Conservation (phyloP, 1,140 invertebrate genomes). For the Procambarus clarkii region DNA sequence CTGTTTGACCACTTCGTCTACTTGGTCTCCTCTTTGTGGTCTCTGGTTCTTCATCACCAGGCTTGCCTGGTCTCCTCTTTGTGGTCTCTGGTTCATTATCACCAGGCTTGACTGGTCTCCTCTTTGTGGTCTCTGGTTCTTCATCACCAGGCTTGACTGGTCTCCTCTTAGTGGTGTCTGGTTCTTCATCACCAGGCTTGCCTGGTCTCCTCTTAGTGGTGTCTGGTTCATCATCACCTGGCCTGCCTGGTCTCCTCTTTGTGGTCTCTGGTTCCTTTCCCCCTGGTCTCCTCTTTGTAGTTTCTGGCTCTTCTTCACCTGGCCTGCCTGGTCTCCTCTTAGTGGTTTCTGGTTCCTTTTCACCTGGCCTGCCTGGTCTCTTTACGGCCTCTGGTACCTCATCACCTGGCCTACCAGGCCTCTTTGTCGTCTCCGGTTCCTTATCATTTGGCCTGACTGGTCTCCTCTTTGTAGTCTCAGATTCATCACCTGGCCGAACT, state of each 20-base stretch:
- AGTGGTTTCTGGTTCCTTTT: background rate
- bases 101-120: background rate
- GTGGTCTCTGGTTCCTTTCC: slow-evolving; percentile 8
- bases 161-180: slow-evolving; percentile 26
- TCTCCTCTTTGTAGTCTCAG: background rate
- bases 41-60: background rate
- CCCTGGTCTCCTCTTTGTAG: background rate
- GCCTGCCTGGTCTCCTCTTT: slow-evolving; percentile 1
- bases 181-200: slow-evolving; percentile 31
- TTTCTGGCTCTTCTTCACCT: slow-evolving; percentile 5
- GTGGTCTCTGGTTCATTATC: background rate
- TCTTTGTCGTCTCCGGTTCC: slow-evolving; percentile 14
- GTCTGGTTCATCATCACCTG: background rate
- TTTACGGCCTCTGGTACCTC: background rate
- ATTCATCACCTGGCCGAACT: background rate
- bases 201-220: background rate
- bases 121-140: background rate
- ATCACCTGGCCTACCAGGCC: background rate
- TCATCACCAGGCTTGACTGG: background rate
- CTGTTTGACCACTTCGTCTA: no score
- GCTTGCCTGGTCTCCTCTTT: background rate
- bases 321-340: slow-evolving; percentile 18
- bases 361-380: slow-evolving; percentile 11
- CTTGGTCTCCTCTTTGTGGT: no score
- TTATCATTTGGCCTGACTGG: background rate